Percentiles rank a stretch among this genome's conserved stretches.
These are phyloP conservation scores for Ficedula albicollis DNA, from an alignment of 2,797 vertebrate genomes.

Conservation along the genomic window DNA sequence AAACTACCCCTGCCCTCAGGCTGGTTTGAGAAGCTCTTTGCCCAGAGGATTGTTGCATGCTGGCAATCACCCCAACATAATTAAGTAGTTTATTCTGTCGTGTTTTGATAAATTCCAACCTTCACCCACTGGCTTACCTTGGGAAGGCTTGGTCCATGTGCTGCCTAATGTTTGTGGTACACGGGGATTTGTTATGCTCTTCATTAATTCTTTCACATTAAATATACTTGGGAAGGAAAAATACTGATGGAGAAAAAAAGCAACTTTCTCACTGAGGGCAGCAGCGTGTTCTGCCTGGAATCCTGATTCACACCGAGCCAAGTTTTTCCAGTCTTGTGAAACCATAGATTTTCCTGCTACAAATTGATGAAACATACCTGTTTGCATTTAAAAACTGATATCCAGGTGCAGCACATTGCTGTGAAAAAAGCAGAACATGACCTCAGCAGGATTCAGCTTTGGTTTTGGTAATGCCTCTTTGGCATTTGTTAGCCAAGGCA, in stretches of 20 bases:
- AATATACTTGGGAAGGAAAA: conserved; percentile 33
- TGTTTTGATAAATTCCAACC: conserved; percentile 62
- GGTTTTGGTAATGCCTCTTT: background rate
- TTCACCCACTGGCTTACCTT: background rate
- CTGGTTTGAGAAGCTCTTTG: conserved; percentile 8
- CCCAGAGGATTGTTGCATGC: background rate
- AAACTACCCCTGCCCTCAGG: background rate
- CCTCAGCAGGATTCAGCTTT: conserved; percentile 10
- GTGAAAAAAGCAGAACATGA: background rate
- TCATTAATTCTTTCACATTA: conserved; percentile 48
- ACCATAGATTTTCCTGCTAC: background rate
- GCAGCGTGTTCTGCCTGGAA: background rate
- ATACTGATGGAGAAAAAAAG: conserved; percentile 39
- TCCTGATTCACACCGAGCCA: background rate
- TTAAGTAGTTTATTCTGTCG: conserved; percentile 44
- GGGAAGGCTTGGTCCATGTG: background rate
- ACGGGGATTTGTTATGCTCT: conserved; percentile 39
- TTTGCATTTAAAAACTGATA: background rate
- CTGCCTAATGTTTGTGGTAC: background rate
- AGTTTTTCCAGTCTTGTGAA: background rate
- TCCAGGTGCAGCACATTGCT: conserved; percentile 11
- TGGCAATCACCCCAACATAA: conserved; percentile 48
- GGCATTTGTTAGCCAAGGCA: conserved; percentile 48
- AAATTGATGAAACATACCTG: conserved; percentile 31
- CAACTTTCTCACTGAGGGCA: background rate